phyloP scores from a whole-genome alignment of 2,888 invertebrate species.

The Meliscaeva auricollis region DNA sequence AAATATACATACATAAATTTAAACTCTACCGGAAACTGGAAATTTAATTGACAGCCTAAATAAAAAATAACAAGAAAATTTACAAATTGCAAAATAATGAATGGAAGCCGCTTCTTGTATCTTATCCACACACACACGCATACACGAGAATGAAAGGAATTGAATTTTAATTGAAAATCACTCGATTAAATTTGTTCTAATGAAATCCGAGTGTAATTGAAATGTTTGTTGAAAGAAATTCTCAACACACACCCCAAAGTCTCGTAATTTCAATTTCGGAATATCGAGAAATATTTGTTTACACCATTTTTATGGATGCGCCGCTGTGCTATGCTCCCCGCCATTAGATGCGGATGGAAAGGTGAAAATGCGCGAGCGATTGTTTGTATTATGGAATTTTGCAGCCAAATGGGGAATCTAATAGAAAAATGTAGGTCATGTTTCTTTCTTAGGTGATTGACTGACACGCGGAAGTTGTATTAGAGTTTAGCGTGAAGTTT shows the following conservation, averaged over 20 bases:
- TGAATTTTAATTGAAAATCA: slow-evolving; percentile 58
- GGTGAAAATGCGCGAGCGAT: slow-evolving; percentile 66
- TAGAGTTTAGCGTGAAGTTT: slow-evolving; percentile 39
- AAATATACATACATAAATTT: slow-evolving; percentile 7
- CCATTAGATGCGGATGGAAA: slow-evolving; percentile 48
- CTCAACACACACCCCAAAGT: slow-evolving; percentile 44
- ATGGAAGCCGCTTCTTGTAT: slow-evolving; percentile 24
- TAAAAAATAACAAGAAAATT: slow-evolving; percentile 14
- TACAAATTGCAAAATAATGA: slow-evolving; percentile 54
- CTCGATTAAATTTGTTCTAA: slow-evolving; percentile 60
- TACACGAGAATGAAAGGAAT: background rate
- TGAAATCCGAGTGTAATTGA: slow-evolving; percentile 57
- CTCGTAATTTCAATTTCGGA: slow-evolving; percentile 38
- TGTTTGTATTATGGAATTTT: slow-evolving; percentile 51
- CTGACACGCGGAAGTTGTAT: slow-evolving; percentile 67
- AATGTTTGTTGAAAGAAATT: slow-evolving; percentile 60
- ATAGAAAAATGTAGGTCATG: slow-evolving; percentile 61
- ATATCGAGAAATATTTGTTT: slow-evolving; percentile 46
- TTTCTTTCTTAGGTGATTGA: slow-evolving; percentile 67
- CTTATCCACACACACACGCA: background rate
- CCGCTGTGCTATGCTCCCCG: background rate
- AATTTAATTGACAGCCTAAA: slow-evolving; percentile 54
- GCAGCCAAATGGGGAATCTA: slow-evolving; percentile 59
- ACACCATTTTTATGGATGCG: slow-evolving; percentile 46
- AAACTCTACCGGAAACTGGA: slow-evolving; percentile 58